Evolutionary conservation across 64 coral and sea anemone species (phyloP), one percentile per base, ranked within the genome.

Genomic region (Actinia tenebrosa): DNA sequence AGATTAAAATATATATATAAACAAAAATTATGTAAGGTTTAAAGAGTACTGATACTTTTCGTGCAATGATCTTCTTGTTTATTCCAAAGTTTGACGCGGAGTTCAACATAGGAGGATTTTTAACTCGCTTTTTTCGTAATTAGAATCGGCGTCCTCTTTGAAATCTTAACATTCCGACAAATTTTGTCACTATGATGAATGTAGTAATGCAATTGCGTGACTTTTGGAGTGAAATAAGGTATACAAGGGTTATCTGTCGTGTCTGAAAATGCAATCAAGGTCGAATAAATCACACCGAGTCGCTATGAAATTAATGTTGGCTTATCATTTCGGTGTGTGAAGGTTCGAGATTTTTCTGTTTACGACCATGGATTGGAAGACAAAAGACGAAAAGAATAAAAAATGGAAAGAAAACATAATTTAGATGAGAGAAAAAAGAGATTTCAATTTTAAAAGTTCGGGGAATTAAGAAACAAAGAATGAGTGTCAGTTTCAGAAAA

Each of bases 221-320:
- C 10, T 75, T 75, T 75, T 75, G 69, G 69, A 75, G 42, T 42
- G n/a, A 27, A 75, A 42, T 42, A 42, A 75, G 26, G 69, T 75
- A 30, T 30, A 30, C 69, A n/a, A 4, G 63, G 63, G 63, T 23
- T 66, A 23, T 5, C 63, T 66, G 63, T 66, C 63, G 10, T 72
- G 69, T 72, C 69, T 72, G 69, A 81, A 81, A 81, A 81, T 81
- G 42, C 16, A 53, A 81, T 81, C 43, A 81, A 0, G 50, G 79
- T 11, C 1, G 50, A 52, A 46, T 81, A 81, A 81, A 81, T 81
- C 79, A 81, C 45, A 37, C 3, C 45, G 13, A 79, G 13, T 45
- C 45, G 30, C 22, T 50, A 16, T 4, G 50, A 81, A 53, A 81
- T 81, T 81, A 37, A 50, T 81, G 45, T 81, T n/a, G 27, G 14